Base-by-base conservation (phyloP, 2,888 invertebrate species). In the Carcina quercana region DNA sequence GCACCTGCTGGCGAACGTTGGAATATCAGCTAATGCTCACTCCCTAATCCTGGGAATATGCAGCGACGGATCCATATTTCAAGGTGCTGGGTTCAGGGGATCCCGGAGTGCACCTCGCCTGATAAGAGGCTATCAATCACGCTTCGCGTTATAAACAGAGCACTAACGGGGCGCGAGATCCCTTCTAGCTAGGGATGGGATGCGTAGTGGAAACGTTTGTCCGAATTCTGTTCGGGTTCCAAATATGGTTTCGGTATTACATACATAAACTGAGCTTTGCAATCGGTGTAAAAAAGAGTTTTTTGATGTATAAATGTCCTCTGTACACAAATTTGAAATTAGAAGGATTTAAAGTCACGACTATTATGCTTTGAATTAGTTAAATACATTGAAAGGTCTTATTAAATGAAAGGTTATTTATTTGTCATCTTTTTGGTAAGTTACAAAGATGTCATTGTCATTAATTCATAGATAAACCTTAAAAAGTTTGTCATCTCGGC, bases 121-220 rank as follows among this genome's bases (percentile, higher is more conserved):
- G 76, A 75, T 76, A 78, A 79, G 63, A 55, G 63, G 43, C 56
- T 69, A 80, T 80, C 79, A 74, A 79, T 79, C 76, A 79, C 72
- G 64, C 64, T 69, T 61, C 55, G 47, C 52, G 66, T 55, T 70
- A 69, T 72, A 75, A 72, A 75, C 74, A 74, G 61, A 55, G 47
- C 40, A 29, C 43, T 43, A 44, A 46, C 44, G 40, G 46, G 35
- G 29, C 32, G 32, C 12, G 15, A 14, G 13, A 13, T 5, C 15
- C 27, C 17, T 12, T 17, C 27, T 28, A 12, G 11, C 17, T 15
- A 7, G 11, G 5, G 17, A 15, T 12, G 27, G 27, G 17, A 8
- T 26, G 15, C 19, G n/a, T 19, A n/a, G n/a, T n/a, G n/a, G n/a
- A n/a, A n/a, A 19, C 19, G 5, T n/a, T 19, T 19, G 19, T 19